Evolutionary conservation across 2,797 vertebrate species (phyloP).

Genomic region (Oophaga sylvatica): DNA sequence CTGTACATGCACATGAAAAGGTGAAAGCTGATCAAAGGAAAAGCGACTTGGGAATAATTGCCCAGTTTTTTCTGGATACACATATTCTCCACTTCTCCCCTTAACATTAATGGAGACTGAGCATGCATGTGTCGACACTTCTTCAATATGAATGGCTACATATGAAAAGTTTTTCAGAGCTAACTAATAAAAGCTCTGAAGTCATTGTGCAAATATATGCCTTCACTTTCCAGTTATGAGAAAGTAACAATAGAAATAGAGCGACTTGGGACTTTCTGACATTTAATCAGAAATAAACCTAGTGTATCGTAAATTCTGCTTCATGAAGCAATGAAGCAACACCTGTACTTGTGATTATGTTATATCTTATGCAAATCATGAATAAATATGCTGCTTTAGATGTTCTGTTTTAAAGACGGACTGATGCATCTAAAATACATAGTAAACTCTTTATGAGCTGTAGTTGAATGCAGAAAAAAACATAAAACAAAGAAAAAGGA

Average conservation of each 20-base stretch:
- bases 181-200: neutral
- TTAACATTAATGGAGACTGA: too few relatives aligned
- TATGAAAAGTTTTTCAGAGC: neutral
- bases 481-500: too few relatives aligned
- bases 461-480: neutral
- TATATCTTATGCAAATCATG: neutral
- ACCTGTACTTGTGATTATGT: neutral
- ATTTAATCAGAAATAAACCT: neutral
- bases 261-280: neutral
- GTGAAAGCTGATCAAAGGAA: too few relatives aligned
- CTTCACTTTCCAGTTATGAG: neutral
- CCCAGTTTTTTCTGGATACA: too few relatives aligned
- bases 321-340: neutral
- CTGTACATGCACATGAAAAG: too few relatives aligned
- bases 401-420: neutral
- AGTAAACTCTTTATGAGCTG: neutral
- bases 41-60: too few relatives aligned
- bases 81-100: too few relatives aligned
- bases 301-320: constrained; percentile 1
- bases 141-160: too few relatives aligned
- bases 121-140: too few relatives aligned
- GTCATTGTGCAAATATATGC: neutral
- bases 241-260: neutral
- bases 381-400: neutral
- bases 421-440: neutral